Evolutionary conservation across 2,888 invertebrate genomes (phyloP), one percentile per base, ranked within the genome.

Genomic region (Silvanus unidentatus): DNA sequence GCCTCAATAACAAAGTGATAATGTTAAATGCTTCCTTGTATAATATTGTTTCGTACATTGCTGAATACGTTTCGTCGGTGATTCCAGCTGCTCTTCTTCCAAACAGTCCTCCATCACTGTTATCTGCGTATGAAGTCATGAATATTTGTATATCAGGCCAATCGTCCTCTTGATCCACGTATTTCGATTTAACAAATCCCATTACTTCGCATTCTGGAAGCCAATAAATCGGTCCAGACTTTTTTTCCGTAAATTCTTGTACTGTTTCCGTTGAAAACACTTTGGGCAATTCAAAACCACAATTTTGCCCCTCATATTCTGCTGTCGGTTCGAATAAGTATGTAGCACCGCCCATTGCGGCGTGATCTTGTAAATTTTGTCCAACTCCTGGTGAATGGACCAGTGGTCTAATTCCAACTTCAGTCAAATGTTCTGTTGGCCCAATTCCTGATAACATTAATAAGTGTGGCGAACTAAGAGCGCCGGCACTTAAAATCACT

Each of bases 361-460:
- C 79, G 63, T 92, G 92, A 66, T 92, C 91, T 70, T 88, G 60
- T 11, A 92, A 72, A 70, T 92, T 92, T 50, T 75, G 67, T 0
- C 92, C 92, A 0, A 93, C 90, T 0, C 88, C 88, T 10, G 81
- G 80, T 6, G 77, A 71, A 65, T 86, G 68, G 1, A 73, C 73
- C 13, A 86, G 66, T 0, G 83, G 75, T 13, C 78, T 73, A 36
- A 87, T 81, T 0, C 77, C 79, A 15, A 79, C 59, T 36, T 81
- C 74, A 40, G 74, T 67, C 2, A 88, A 72, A 60, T 88, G 81
- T 6, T 76, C 70, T 2, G 71, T 71, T 0, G 86, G 83, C 2
- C 89, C 88, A 9, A 92, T 76, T 0, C 94, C 94, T 1, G 91
- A 53, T 34, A 94, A 65, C 88, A 92, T 88, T 27, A 95, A 73